phyloP scores from a whole-genome alignment of 2,113 vertebrate species.

The Spheniscus mendiculus region DNA sequence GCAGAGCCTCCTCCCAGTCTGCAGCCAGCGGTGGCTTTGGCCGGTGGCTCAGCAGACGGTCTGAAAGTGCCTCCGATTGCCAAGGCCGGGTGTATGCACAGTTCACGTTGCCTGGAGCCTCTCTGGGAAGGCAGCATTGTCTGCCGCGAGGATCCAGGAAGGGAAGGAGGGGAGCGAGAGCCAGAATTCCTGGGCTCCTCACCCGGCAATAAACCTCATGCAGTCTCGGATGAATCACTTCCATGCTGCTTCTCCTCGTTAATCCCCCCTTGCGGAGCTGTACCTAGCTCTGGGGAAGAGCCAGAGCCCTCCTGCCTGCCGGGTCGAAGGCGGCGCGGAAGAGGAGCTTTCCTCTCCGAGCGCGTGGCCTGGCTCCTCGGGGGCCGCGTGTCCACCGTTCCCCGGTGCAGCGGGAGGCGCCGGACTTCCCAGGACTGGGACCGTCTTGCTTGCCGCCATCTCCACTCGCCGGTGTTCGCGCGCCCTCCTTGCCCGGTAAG shows the following conservation, averaged over 20 bases:
- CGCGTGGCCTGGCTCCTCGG: background rate
- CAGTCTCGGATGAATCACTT: background rate
- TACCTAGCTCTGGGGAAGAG: background rate
- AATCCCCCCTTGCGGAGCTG: background rate
- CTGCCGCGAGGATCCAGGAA: background rate
- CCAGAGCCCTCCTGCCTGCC: background rate
- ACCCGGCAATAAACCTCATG: background rate
- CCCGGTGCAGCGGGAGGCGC: background rate
- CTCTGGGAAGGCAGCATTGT: background rate
- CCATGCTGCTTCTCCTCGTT: background rate
- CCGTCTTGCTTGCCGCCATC: fast-evolving
- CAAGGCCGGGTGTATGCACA: background rate
- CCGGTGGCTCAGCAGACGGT: background rate
- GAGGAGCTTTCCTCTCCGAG: background rate
- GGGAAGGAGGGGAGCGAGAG: background rate
- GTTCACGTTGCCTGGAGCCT: background rate
- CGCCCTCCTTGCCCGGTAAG: background rate
- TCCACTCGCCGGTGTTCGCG: fast-evolving
- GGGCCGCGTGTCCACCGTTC: background rate
- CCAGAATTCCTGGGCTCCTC: slow-evolving; percentile 2
- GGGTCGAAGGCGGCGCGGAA: fast-evolving
- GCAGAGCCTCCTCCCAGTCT: background rate
- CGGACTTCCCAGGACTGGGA: background rate
- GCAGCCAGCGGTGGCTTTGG: background rate
- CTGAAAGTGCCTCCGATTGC: background rate